These are phyloP conservation scores for Acrobeloides nanus DNA, from an alignment of 2,888 invertebrate genomes.

Conservation along the genomic window DNA sequence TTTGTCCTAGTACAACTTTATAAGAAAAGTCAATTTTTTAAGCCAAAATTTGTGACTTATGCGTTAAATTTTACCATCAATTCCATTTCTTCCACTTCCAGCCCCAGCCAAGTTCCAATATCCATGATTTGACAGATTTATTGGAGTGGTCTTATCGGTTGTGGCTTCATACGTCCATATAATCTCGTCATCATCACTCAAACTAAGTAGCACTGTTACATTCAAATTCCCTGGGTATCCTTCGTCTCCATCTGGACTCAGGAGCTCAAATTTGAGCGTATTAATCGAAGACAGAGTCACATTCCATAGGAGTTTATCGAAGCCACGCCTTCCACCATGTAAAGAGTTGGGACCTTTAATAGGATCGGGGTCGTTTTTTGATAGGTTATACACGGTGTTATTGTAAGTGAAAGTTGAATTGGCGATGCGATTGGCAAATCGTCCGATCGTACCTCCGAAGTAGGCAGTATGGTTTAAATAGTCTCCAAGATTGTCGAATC, in stretches of 20 bases:
- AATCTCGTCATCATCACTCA: conserved; percentile 70
- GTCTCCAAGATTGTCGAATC: conserved; percentile 17
- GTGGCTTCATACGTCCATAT: conserved; percentile 70
- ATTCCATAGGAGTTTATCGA: conserved; percentile 52
- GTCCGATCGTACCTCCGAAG: conserved; percentile 35
- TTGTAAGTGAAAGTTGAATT: conserved; percentile 24
- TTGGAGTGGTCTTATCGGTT: conserved; percentile 63
- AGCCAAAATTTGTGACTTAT: no score
- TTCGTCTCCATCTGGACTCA: conserved; percentile 74
- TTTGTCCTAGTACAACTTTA: no score
- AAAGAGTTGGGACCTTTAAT: conserved; percentile 67
- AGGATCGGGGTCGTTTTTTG: conserved; percentile 68
- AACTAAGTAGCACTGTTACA: conserved; percentile 66
- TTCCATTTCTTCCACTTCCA: no score
- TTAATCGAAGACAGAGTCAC: conserved; percentile 58
- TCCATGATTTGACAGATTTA: conserved; percentile 79
- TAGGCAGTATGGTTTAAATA: conserved; percentile 24
- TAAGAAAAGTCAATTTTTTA: no score
- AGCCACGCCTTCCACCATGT: conserved; percentile 77
- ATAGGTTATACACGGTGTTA: conserved; percentile 61
- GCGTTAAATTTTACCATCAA: no score
- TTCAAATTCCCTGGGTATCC: conserved; percentile 79
- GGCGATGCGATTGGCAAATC: conserved; percentile 32
- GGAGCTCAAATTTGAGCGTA: no score
- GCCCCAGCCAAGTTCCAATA: conserved; percentile 81